phyloP scores from a whole-genome alignment of 2,888 invertebrate species.

The Melipona beecheii region DNA sequence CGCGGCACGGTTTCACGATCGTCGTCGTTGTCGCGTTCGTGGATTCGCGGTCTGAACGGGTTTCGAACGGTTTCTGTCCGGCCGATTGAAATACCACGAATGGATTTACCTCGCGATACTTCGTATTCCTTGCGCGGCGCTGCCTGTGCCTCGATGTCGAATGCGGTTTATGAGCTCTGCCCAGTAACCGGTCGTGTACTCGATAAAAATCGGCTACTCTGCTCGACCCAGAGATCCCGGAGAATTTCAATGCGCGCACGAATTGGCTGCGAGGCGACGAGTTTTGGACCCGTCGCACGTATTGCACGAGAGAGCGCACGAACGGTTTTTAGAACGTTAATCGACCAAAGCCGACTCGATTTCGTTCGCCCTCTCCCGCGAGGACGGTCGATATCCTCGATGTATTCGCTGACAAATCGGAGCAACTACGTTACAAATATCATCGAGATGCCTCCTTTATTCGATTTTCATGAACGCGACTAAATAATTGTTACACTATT shows the following conservation, averaged over 20 bases:
- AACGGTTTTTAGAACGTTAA: conserved; percentile 64
- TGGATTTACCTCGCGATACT: conserved; percentile 61
- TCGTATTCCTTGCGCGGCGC: conserved; percentile 68
- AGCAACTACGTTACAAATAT: no score
- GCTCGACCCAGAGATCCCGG: conserved; percentile 58
- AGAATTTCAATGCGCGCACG: conserved; percentile 73
- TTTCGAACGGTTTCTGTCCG: conserved; percentile 58
- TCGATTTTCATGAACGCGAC: no score
- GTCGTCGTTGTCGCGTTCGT: conserved; percentile 10
- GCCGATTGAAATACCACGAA: conserved; percentile 61
- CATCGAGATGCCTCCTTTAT: not conserved
- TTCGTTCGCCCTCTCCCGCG: conserved; percentile 13
- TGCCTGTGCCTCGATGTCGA: conserved; percentile 66
- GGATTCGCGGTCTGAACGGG: conserved; percentile 35
- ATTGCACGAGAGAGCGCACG: conserved; percentile 57
- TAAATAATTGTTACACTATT: no score
- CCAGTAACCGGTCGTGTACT: conserved; percentile 71
- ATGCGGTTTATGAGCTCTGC: conserved; percentile 71
- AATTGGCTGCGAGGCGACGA: conserved; percentile 48
- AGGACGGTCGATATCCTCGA: not conserved
- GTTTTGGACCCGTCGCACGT: conserved; percentile 69
- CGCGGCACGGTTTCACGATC: conserved; percentile 51
- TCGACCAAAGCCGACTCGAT: conserved; percentile 49
- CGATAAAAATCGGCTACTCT: conserved; percentile 74
- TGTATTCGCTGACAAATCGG: no score